Conservation (phyloP, 2,797 vertebrate genomes). For the Galaxias olidus region DNA sequence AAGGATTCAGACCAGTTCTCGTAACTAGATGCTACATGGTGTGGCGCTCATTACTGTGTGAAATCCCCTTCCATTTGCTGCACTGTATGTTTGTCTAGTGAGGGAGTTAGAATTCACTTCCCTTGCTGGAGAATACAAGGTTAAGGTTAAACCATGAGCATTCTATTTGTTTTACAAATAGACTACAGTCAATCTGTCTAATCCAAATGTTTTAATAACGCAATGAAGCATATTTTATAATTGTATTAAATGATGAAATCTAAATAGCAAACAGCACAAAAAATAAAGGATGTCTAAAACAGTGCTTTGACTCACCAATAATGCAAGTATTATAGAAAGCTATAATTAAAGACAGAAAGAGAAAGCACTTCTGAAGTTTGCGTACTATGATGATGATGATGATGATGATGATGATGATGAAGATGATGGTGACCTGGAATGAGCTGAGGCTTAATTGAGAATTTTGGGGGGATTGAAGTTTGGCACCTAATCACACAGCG, state of each 20-base stretch:
- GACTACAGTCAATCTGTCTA: no score
- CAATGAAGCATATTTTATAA: no score
- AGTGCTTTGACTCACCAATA: no score
- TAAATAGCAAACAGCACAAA: no score
- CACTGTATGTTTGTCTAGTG: conserved; percentile 61
- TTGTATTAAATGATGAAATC: no score
- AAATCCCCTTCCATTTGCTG: conserved; percentile 74
- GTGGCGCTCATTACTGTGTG: conserved; percentile 69
- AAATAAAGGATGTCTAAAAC: no score
- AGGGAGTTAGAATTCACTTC: conserved; percentile 7
- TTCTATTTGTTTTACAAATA: background rate
- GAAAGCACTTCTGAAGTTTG: conserved; percentile 4
- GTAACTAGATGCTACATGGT: conserved; percentile 81
- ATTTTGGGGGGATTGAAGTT: conserved; percentile 23
- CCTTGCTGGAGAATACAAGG: background rate
- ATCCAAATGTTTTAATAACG: no score
- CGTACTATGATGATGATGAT: no score
- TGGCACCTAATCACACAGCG: conserved; percentile 3
- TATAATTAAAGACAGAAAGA: background rate
- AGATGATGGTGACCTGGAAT: conserved; percentile 27
- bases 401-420: no score
- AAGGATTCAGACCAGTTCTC: conserved; percentile 73
- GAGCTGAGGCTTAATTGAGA: conserved; percentile 38
- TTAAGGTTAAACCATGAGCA: background rate
- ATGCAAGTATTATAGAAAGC: no score